A percentile compares a stretch with the other conserved stretches of the same genome.
Evolutionary conservation across 2,888 invertebrate species (phyloP).

Genomic region (Synanthedon myopaeformis): DNA sequence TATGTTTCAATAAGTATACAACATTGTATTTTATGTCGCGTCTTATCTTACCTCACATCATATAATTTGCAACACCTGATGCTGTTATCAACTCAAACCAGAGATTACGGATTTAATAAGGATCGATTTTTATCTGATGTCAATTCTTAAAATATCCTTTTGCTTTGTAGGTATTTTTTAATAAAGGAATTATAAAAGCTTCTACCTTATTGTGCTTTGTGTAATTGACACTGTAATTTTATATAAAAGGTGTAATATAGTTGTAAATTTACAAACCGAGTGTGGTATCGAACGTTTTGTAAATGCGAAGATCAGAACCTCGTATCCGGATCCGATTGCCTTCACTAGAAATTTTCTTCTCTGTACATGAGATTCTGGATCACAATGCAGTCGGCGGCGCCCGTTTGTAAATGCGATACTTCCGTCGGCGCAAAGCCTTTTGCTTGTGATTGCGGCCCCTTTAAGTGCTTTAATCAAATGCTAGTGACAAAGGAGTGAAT

Average conservation of each 20-base stretch:
- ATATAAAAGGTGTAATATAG: no score
- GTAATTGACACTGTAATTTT: no score
- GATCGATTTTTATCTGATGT: neutral
- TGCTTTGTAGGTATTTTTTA: no score
- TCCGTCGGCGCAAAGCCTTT: conserved; percentile 55
- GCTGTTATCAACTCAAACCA: conserved; percentile 15
- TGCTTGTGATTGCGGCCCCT: conserved; percentile 63
- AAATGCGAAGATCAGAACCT: conserved; percentile 36
- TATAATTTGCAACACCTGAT: conserved; percentile 26
- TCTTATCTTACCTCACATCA: conserved; percentile 33
- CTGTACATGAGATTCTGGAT: conserved; percentile 12
- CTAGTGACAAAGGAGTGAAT: conserved; percentile 67
- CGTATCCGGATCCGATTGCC: conserved; percentile 51
- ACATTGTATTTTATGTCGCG: conserved; percentile 37
- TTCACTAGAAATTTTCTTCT: conserved; percentile 35
- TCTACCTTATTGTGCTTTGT: no score
- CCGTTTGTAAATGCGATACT: conserved; percentile 69
- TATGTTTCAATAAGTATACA: conserved; percentile 51
- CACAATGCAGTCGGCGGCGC: conserved; percentile 57
- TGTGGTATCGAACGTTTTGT: conserved; percentile 36
- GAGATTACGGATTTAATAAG: neutral
- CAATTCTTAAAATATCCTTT: no score
- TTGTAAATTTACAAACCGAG: conserved; percentile 31
- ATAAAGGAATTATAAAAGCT: no score
- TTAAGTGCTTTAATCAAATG: conserved; percentile 62